Evolutionary conservation across 64 coral and sea anemone genomes (phyloP), one percentile per base, ranked within the genome.

Genomic region (Astreopora myriophthalma): DNA sequence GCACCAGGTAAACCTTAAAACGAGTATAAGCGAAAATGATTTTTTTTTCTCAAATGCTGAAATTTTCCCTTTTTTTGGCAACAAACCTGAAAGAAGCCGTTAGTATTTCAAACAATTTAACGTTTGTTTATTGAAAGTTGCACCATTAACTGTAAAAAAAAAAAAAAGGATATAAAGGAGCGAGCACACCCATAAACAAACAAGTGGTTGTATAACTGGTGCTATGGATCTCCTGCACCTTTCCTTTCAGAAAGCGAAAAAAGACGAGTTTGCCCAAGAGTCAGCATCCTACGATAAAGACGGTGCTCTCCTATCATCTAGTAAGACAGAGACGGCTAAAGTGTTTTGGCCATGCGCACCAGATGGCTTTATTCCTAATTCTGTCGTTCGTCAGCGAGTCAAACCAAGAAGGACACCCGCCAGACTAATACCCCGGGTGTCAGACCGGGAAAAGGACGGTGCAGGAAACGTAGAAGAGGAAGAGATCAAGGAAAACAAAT

Each of bases 321-420:
- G 3, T 14, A 32, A 64, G 17, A 11, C 60, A 19, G 79, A 37
- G 17, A 37, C 55, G 19, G 20, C 57, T 65, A 20, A 65, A 65
- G 57, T 38, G 14, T 98, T 84, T 74, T 98, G 96, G 96, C 94
- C 93, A 38, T 95, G 93, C 30, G 96, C 96, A 14, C 96, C 96
- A 22, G 96, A 98, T 69, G 90, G 96, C 20, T 85, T 26, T 22
- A 95, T 98, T 20, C 96, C 96, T 1, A 98, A 98, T 29, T 98
- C 96, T 74, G 90, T 98, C 11, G 79, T 98, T 5, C 78, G 96
- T 8, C 73, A 63, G 22, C 30, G 60, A 26, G 75, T 91, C 37
- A 86, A 69, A 36, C 52, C 85, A 5, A 86, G 78, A 39, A 34
- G 22, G 6, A 16, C 75, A 3, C 96, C 93, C 0, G 31, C 24